Base-by-base conservation (phyloP, 1,140 invertebrate species). In the Cotesia vestalis region DNA sequence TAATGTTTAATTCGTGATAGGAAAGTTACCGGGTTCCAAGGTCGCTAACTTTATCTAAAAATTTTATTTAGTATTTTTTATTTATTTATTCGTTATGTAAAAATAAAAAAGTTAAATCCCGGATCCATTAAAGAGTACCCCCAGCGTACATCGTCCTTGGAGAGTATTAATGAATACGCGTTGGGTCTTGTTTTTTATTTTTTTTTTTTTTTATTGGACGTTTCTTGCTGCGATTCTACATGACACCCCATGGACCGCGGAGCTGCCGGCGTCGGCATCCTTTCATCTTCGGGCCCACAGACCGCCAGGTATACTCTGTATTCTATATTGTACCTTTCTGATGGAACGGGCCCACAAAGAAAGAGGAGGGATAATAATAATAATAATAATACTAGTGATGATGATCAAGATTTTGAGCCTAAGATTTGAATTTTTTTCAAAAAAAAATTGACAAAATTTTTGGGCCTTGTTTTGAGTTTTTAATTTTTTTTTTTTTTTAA, bases 181-280 rank as follows among this genome's bases (percentile, higher is more conserved):
- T 53, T 62, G 62, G 27, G 57, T n/a, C 38, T 53, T 62, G 62
- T 38, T 62, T 52, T 52, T 66, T 63, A 35, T 52, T 71, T 55
- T 17, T 62, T 35, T 71, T 63, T 9, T 36, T 14, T 38, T 55
- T n/a, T 36, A 8, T 14, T 40, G 27, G 52, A 0, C 20, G 34
- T 17, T 34, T 53, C 14, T 57, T 40, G 20, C 52, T 14, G 59
- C 60, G 35, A 55, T 69, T 72, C 68, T 66, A 73, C 71, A 73
- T 71, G 74, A 75, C 74, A 75, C 74, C 74, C 74, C 74, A 75
- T 62, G 74, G 62, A 73, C 66, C 66, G 64, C 64, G 53, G 62
- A 52, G 69, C 69, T 64, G 69, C 59, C 67, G 71, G 71, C 40
- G 74, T 71, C 71, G 74, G 74, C 64, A 46, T 71, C 51, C 71